Evolutionary conservation across 2,888 invertebrate genomes (phyloP).

Genomic region (Acronicta alni): DNA sequence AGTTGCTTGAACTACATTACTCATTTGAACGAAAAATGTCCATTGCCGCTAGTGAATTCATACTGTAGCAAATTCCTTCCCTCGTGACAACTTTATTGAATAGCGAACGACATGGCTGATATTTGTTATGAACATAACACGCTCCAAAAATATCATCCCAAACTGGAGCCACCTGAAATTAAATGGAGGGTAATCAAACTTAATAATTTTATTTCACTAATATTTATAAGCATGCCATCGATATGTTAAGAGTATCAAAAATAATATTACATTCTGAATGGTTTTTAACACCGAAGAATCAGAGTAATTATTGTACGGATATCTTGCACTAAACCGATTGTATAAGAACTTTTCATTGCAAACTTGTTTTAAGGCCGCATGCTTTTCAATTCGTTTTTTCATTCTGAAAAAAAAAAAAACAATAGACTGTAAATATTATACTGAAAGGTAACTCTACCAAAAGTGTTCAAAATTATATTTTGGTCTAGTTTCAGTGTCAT

Average conservation of each 20-base stretch:
- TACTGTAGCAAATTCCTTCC: conserved; percentile 69
- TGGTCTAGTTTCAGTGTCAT: no score
- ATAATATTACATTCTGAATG: conserved; percentile 18
- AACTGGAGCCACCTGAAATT: conserved; percentile 33
- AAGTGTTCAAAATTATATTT: no score
- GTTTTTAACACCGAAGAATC: conserved; percentile 17
- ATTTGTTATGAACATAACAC: background rate
- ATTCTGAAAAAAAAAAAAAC: conserved; percentile 26
- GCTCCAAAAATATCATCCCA: conserved; percentile 3
- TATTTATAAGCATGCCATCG: no score
- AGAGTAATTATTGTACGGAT: conserved; percentile 1
- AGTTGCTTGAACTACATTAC: conserved; percentile 24
- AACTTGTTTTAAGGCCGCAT: conserved; percentile 9
- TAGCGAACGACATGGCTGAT: background rate
- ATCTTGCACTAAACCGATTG: background rate
- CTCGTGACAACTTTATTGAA: conserved; percentile 61
- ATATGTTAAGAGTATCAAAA: background rate
- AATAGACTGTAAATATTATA: no score
- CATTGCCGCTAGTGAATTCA: conserved; percentile 61
- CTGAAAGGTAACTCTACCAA: no score
- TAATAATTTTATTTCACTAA: no score
- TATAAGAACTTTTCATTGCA: conserved; percentile 2
- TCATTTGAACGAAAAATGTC: conserved; percentile 62
- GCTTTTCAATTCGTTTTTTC: conserved; percentile 18
- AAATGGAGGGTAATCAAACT: background rate